Conservation (phyloP, 2,113 vertebrate genomes). For the Motacilla alba region DNA sequence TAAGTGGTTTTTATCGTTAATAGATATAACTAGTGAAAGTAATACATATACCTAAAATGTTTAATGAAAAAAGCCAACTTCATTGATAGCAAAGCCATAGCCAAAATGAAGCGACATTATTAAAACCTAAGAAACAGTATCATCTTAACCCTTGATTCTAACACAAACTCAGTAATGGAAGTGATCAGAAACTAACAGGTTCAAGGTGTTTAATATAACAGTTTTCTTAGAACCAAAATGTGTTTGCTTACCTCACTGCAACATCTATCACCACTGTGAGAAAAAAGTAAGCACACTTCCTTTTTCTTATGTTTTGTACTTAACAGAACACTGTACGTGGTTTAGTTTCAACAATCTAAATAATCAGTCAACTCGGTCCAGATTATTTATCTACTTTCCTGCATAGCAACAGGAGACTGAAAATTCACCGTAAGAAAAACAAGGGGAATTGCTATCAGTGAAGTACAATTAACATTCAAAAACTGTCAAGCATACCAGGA, state of each 20-base stretch:
- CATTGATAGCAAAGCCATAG: neutral
- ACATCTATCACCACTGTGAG: neutral
- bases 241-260: neutral
- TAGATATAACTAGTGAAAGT: neutral
- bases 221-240: neutral
- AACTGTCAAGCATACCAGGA: neutral
- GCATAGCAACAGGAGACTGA: neutral
- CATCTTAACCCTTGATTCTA: neutral
- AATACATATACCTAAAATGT: neutral
- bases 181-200: neutral
- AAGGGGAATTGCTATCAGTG: neutral
- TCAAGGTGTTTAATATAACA: fast-evolving
- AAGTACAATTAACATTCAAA: neutral
- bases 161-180: neutral
- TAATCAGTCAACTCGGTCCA: neutral
- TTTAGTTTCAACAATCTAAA: neutral
- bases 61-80: neutral
- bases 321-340: neutral
- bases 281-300: neutral
- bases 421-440: neutral
- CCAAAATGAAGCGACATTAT: neutral
- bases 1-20: neutral
- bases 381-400: neutral
- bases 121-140: neutral
- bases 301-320: neutral